Base-by-base conservation (phyloP, 2,888 invertebrate genomes). In the Tigriopus californicus region DNA sequence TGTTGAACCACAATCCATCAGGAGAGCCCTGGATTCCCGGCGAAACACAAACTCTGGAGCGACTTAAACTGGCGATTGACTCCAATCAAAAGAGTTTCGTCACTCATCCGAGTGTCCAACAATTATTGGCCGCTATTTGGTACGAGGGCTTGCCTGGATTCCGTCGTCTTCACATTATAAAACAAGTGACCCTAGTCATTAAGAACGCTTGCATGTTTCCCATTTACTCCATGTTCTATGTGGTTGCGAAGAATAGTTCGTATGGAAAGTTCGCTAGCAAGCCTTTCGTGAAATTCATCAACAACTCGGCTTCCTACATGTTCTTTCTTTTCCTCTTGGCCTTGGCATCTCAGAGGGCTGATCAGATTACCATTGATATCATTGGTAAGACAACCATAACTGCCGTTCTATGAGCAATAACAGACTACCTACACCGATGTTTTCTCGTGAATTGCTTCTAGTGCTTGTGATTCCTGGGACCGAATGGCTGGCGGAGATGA, bases 261-360 rank as follows among this genome's bases (percentile, higher is more conserved):
- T 79, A 80, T 8, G 91, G 90, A 0, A 80, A 79, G 65, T 77
- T 92, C 33, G 83, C 92, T 80, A 78, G 88, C 64, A 88, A 89
- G 70, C 94, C 95, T 0, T 94, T 94, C 70, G 89, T 95, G 83
- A 94, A 94, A 73, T 95, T 95, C 71, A 79, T 95, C 67, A 84
- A 89, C 58, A 92, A 94, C 68, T 90, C 90, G 8, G 84, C 91
- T 0, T 90, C 92, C 13, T 95, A 95, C 70, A 74, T 92, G 64
- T 88, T 89, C 74, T 95, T 94, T 71, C 75, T 95, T 62, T 76
- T 89, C 70, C 77, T 94, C 62, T 74, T 95, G 63, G 90, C 94
- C 67, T 75, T 94, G 74, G 91, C 91, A 12, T 91, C 91, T 0
- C 89, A 91, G 74, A 77, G 92, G 66, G 84, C 85, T 18, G 89